Evolutionary conservation across 2,113 vertebrate species (phyloP).

Genomic region (Elachura formosa): DNA sequence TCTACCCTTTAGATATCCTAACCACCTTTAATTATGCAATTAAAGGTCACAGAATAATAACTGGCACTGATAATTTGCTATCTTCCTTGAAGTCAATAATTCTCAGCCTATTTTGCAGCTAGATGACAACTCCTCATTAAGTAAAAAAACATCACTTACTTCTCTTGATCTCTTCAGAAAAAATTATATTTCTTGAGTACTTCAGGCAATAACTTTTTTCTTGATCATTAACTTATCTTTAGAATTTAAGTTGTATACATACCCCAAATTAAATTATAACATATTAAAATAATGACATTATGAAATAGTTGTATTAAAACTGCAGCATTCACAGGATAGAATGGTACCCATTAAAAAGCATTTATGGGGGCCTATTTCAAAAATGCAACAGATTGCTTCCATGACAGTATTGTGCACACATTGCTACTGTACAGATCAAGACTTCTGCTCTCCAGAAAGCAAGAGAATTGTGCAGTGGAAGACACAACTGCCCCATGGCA

Average conservation of each 20-base stretch:
- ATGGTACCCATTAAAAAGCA: fast-evolving
- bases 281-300: neutral
- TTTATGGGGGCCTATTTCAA: neutral
- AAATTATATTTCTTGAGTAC: neutral
- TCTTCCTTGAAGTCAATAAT: neutral
- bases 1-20: neutral
- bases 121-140: neutral
- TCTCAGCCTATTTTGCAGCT: neutral
- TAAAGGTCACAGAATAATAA: neutral
- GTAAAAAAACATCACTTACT: neutral
- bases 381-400: neutral
- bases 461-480: neutral
- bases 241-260: neutral
- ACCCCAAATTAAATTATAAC: neutral
- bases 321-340: neutral
- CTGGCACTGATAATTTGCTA: neutral
- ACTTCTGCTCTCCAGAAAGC: neutral
- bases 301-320: neutral
- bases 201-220: neutral
- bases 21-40: neutral
- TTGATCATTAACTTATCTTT: neutral
- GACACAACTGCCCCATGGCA: neutral
- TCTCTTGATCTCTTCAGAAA: neutral
- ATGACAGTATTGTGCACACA: neutral
- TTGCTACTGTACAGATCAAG: neutral